Base-by-base conservation (phyloP, 2,797 vertebrate genomes). In the Falco berigora region DNA sequence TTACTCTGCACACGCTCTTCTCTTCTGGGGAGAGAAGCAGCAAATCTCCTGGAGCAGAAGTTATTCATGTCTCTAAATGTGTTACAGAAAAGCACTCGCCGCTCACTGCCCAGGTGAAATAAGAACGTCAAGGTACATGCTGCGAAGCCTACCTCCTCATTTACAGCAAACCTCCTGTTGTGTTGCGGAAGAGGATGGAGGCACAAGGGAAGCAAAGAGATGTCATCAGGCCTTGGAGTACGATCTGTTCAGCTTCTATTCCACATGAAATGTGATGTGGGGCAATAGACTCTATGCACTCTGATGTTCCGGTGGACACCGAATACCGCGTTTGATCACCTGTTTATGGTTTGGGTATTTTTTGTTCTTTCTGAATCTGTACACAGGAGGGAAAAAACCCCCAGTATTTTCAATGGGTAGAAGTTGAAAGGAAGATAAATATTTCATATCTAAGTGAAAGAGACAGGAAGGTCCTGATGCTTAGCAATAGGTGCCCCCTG, bases 371-470 rank as follows among this genome's bases (percentile, higher is more conserved):
- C 56, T 76, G 49, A 81, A 59, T 77, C 46, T 64, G 38, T 83
- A 85, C 47, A 67, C 17, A 59, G 62, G 49, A 77, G 36, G 22
- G 22, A 90, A 44, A 36, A 72, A 85, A 90, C 66, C 14, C 2
- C 14, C n/a, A 2, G 4, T 67, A 16, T 89, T 96, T 94, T 83
- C 68, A 86, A n/a, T 58, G 25, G 16, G 15, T 27, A 94, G 19
- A 30, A 89, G 30, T 72, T 95, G 90, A 91, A 92, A 95, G 58
- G 12, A 93, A 88, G 61, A 94, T 8, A 96, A 95, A 77, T 85
- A 82, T 85, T 85, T 87, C 34, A 44, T 66, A 85, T 80, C 56
- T 81, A 53, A 89, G n/a, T 0, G 4, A 89, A 89, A 89, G 20
- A 88, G 38, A 77, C 7, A 77, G 42, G 53, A 89, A 83, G 14